phyloP scores from a whole-genome alignment of 1,140 invertebrate genomes.

The Drosophila mayri region DNA sequence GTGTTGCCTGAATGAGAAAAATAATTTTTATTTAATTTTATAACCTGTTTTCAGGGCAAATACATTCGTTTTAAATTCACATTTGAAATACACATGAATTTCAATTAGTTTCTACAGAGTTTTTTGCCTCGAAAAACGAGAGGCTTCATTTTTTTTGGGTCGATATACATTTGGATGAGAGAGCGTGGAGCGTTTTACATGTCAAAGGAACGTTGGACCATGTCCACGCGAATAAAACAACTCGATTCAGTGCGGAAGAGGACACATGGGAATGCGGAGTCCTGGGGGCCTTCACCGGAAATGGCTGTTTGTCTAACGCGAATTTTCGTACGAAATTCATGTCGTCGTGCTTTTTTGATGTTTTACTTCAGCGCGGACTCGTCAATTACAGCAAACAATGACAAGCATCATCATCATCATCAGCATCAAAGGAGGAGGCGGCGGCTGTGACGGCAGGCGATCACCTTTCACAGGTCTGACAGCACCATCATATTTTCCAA shows the following conservation, averaged over 20 bases:
- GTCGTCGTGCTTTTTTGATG: conserved; percentile 41
- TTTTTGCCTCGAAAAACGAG: conserved; percentile 10
- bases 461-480: conserved; percentile 46
- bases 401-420: conserved; percentile 37
- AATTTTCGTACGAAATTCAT: conserved; percentile 12
- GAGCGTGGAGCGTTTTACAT: conserved; percentile 60
- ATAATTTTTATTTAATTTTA: conserved; percentile 65
- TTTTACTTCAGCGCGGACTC: conserved; percentile 36
- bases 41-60: conserved; percentile 59
- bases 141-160: conserved; percentile 20
- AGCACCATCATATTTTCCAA: conserved; percentile 74
- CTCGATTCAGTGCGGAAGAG: conserved; percentile 22
- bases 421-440: conserved; percentile 25
- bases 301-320: conserved; percentile 50
- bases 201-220: conserved; percentile 61
- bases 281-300: conserved; percentile 18
- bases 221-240: conserved; percentile 49
- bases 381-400: conserved; percentile 65
- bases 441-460: not conserved
- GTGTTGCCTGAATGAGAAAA: not conserved
- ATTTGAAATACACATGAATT: conserved; percentile 69
- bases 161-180: conserved; percentile 40
- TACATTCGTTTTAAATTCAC: conserved; percentile 64
- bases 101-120: conserved; percentile 51
- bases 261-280: not conserved